phyloP scores from a whole-genome alignment of 2,113 vertebrate species.

The Ancistrus triradiatus region DNA sequence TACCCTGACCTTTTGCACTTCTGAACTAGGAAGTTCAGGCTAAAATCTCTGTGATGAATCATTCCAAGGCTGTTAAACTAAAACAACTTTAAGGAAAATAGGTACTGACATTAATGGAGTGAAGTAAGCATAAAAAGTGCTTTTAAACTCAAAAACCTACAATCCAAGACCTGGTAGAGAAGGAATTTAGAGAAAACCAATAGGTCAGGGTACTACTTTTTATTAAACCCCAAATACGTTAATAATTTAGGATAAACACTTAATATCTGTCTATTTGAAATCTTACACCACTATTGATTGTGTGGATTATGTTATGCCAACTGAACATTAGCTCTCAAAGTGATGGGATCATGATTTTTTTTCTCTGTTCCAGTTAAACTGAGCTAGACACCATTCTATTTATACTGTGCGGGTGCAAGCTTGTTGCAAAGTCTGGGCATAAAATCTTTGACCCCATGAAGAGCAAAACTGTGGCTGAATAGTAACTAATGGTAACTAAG shows the following conservation, averaged over 20 bases:
- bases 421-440: neutral
- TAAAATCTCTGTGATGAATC: constrained; percentile 61
- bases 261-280: neutral
- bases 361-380: neutral
- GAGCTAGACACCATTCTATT: neutral
- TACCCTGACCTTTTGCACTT: constrained; percentile 73
- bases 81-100: no score
- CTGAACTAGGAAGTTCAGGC: constrained; percentile 53
- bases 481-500: constrained; percentile 11
- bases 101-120: no score
- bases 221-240: neutral
- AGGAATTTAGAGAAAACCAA: neutral
- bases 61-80: no score
- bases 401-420: neutral
- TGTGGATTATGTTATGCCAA: neutral
- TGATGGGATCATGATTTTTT: neutral
- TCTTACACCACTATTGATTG: neutral
- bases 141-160: no score
- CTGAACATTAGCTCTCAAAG: neutral
- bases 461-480: constrained; percentile 15
- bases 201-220: neutral
- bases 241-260: neutral
- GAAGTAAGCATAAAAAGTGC: no score
- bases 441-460: constrained; percentile 8
- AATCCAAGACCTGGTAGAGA: no score